Percentiles rank a stretch among this genome's conserved stretches.
Conservation (phyloP, 2,113 vertebrate species). For the Zosterops lateralis region DNA sequence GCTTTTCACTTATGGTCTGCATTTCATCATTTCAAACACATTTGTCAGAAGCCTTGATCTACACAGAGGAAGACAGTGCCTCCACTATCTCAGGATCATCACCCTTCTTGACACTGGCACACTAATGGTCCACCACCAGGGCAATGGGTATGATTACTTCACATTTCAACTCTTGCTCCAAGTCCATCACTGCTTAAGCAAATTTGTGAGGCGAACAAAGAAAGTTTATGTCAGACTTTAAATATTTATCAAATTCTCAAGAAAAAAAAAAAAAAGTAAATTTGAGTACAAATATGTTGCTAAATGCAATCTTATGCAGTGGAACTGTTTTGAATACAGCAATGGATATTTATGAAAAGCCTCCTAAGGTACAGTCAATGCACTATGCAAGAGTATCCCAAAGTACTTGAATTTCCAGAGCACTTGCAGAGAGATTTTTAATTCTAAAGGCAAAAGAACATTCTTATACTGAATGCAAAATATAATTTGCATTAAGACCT, state of each 20-base stretch:
- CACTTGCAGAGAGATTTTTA: background rate
- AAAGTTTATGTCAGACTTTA: background rate
- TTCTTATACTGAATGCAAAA: background rate
- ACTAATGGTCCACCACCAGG: background rate
- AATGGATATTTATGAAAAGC: background rate
- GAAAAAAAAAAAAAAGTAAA: background rate
- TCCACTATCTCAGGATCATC: background rate
- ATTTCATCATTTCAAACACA: background rate
- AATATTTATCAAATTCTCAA: background rate
- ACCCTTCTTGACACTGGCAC: background rate
- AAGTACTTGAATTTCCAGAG: background rate
- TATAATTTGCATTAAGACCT: background rate
- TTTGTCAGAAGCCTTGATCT: background rate
- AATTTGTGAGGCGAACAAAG: background rate
- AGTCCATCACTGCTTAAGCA: background rate
- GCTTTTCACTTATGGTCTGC: background rate
- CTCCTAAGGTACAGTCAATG: background rate
- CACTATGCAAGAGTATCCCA: background rate
- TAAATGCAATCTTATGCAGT: background rate
- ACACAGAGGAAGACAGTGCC: background rate
- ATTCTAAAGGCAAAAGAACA: background rate
- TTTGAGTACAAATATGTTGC: background rate
- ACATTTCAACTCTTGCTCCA: fast-evolving
- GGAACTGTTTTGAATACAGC: background rate
- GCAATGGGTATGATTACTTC: fast-evolving